A percentile compares a stretch with the other conserved stretches of the same genome.
Evolutionary conservation across 2,113 vertebrate genomes (phyloP).

Genomic region (Symphodus melops): DNA sequence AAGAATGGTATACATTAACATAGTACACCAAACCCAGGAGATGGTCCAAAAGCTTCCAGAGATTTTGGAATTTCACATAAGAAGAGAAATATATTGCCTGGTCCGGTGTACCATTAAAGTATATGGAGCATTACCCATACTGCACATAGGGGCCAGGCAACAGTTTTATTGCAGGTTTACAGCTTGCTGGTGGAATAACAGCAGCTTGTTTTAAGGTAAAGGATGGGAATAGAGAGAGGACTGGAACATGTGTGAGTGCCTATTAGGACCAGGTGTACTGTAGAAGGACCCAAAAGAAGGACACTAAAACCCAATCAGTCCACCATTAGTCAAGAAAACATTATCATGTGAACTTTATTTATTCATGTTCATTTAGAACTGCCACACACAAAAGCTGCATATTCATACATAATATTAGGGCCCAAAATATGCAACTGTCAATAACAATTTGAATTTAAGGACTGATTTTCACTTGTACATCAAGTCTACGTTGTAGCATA

Average conservation of each 20-base stretch:
- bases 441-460: too few relatives aligned
- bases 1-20: slow-evolving; percentile 41
- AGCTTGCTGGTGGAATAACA: slow-evolving; percentile 73
- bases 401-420: background rate
- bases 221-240: slow-evolving; percentile 43
- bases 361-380: background rate
- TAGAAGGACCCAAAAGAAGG: background rate
- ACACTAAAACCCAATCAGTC: background rate
- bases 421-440: too few relatives aligned
- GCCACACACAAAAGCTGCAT: slow-evolving; percentile 9
- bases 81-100: slow-evolving; percentile 77
- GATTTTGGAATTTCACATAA: slow-evolving; percentile 64
- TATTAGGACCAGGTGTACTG: slow-evolving; percentile 49
- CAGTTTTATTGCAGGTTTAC: slow-evolving; percentile 80
- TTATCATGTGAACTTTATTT: background rate
- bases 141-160: slow-evolving; percentile 70
- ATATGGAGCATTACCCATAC: slow-evolving; percentile 82
- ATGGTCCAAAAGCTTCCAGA: slow-evolving; percentile 24
- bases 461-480: too few relatives aligned
- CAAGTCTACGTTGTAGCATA: too few relatives aligned
- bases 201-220: slow-evolving; percentile 60
- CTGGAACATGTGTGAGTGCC: slow-evolving; percentile 14
- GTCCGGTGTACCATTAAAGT: slow-evolving; percentile 80
- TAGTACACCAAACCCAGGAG: slow-evolving; percentile 24
- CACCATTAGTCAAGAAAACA: background rate